These are phyloP conservation scores for Pontoporia blainvillei DNA, from an alignment of 2,113 vertebrate species.

Conservation along the genomic window DNA sequence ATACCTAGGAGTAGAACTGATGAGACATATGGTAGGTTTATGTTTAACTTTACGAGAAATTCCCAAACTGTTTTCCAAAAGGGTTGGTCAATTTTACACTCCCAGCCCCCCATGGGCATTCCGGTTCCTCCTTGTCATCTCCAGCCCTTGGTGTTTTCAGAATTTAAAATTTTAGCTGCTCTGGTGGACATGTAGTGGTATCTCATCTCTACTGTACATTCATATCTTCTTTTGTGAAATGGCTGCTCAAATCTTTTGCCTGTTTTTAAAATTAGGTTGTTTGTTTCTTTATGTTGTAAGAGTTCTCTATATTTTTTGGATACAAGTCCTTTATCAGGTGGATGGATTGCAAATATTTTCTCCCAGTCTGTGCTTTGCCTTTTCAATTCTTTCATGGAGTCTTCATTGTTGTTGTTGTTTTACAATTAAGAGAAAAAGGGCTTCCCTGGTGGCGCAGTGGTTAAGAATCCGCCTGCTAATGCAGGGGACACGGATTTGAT, in stretches of 20 bases:
- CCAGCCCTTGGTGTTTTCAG: neutral
- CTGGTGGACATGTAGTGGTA: fast-evolving
- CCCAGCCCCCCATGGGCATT: fast-evolving
- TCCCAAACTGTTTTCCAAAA: neutral
- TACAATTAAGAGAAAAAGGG: neutral
- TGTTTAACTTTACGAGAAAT: neutral
- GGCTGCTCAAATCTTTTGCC: neutral
- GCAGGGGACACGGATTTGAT: neutral
- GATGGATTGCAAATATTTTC: neutral
- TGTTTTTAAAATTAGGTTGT: neutral
- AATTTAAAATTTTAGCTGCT: neutral
- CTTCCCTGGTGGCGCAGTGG: neutral
- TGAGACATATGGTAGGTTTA: too few relatives aligned
- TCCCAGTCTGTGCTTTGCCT: neutral
- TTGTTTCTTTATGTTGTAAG: neutral
- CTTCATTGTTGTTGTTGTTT: neutral
- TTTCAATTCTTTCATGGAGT: neutral
- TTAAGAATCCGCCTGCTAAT: neutral
- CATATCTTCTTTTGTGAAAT: neutral
- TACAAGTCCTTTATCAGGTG: neutral
- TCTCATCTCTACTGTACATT: neutral
- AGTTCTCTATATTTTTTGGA: neutral
- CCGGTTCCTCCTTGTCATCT: fast-evolving
- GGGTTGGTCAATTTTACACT: fast-evolving
- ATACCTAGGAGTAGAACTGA: neutral